Base-by-base conservation (phyloP, 2,888 invertebrate species). In the Pyrgus malvae region DNA sequence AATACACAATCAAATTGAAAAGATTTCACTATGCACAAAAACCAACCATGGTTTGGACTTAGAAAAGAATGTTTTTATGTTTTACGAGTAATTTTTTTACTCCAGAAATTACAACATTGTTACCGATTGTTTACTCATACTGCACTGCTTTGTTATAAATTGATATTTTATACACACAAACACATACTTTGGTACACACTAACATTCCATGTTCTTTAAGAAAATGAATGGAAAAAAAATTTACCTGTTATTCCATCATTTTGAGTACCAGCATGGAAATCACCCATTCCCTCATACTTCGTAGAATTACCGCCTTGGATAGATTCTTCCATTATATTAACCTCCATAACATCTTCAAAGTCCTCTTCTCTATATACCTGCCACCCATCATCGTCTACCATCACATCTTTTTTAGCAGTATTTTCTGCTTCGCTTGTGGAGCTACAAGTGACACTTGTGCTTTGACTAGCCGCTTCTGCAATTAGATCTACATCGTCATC, bases 241-340 rank as follows among this genome's bases (percentile, higher is more conserved):
- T 64, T 68, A 86, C 91, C 92, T 58, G 94, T 94, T 0, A 92
- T 90, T 0, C 94, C 94, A 76, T 95, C 94, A 73, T 95, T 94
- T 61, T 91, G 86, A 11, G 92, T 92, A 56, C 92, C 91, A 3
- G 90, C 91, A 49, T 90, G 87, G 64, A 93, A 94, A 57, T 90
- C 84, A 0, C 92, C 93, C 70, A 91, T 89, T 1, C 84, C 86
- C 56, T 83, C 82, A 62, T 90, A 84, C 57, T 83, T 84, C 0
- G 73, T 59, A 2, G 62, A 64, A 0, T 58, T 62, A 7, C 54
- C 56, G n/a, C 70, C 72, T 21, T 68, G 63, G 12, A 68, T 70
- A 1, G 70, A 58, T 14, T 76, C 65, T 14, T 59, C 51, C 6
- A 46, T 41, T 1, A 62, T 55, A 2, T 60, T 27, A 0, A 64